These are phyloP conservation scores for Sitta europaea DNA, from an alignment of 2,113 vertebrate species.

Conservation along the genomic window DNA sequence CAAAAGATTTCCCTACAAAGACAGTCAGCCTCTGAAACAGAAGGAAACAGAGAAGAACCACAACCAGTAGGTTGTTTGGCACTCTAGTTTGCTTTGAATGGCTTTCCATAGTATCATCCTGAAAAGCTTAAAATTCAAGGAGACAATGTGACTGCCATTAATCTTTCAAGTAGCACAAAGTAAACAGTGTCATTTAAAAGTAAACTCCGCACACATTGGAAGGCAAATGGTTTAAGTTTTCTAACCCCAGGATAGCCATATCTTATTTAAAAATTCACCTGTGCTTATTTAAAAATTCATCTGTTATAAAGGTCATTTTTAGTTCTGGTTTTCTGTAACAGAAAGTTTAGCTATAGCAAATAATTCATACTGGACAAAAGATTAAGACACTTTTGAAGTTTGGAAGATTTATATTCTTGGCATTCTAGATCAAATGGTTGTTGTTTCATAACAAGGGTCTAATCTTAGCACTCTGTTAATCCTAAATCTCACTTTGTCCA, in stretches of 20 bases:
- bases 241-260: not conserved
- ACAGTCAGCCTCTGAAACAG: not conserved
- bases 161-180: not conserved
- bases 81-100: not conserved
- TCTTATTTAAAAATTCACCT: not conserved
- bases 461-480: not conserved
- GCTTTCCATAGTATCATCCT: not conserved
- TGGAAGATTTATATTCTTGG: not conserved
- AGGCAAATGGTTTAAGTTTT: not conserved
- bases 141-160: not conserved
- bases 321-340: not conserved
- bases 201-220: not conserved
- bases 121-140: not conserved
- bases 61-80: not conserved
- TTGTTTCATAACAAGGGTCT: constrained; percentile 33
- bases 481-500: constrained; percentile 15
- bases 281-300: not conserved
- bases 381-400: not conserved
- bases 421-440: not conserved
- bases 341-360: not conserved
- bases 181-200: not conserved
- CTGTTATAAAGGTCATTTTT: not conserved
- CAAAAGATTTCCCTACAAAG: not conserved
- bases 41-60: not conserved
- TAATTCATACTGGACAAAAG: not conserved